Conservation (phyloP, 2,888 invertebrate species). For the Acleris holmiana region DNA sequence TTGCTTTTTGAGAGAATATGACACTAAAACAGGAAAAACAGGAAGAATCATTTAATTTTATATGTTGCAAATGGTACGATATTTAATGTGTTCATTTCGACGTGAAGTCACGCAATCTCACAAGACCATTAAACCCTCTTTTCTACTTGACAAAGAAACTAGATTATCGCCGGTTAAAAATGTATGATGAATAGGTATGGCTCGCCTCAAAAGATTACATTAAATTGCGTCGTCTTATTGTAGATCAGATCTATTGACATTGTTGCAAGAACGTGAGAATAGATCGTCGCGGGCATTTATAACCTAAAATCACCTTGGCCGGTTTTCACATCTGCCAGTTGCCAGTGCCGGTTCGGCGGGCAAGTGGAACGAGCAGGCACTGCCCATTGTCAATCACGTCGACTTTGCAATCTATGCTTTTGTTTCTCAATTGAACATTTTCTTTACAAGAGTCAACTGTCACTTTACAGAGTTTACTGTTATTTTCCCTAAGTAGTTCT, state of each 20-base stretch:
- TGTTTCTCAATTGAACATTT: conserved; percentile 27
- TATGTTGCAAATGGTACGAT: no score
- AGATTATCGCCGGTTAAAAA: not conserved
- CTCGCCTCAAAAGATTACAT: conserved; percentile 6
- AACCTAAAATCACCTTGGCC: conserved; percentile 68
- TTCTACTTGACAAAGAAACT: conserved; percentile 5
- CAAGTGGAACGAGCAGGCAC: conserved; percentile 64
- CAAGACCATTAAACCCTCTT: conserved; percentile 1
- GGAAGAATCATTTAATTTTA: no score
- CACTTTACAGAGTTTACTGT: not conserved
- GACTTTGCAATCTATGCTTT: conserved; percentile 48
- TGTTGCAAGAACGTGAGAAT: conserved; percentile 36
- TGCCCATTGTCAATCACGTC: conserved; percentile 67
- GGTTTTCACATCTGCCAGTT: conserved; percentile 72
- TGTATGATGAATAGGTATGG: not conserved
- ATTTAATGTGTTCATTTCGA: no score
- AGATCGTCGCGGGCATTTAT: conserved; percentile 37
- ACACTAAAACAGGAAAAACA: no score
- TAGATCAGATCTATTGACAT: conserved; percentile 29
- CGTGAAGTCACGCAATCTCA: not conserved
- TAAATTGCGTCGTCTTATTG: conserved; percentile 17
- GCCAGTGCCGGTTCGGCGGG: conserved; percentile 64
- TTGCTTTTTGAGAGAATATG: no score
- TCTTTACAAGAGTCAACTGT: not conserved
- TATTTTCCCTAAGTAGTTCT: not conserved